Conservation (phyloP, 2,888 invertebrate species). For the Seira ritae region DNA sequence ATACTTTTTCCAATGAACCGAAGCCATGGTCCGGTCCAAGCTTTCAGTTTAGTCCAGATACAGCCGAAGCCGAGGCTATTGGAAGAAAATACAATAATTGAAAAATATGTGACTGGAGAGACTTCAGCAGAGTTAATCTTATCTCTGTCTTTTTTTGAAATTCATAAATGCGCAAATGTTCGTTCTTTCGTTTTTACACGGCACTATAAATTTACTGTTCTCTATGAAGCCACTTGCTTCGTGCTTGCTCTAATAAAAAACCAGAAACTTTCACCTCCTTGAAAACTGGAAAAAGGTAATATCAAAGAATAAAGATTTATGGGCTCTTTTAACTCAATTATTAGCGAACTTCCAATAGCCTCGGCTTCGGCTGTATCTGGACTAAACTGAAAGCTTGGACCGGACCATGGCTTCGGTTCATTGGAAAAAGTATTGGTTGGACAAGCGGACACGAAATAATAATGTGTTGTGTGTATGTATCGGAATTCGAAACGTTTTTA, state of each 20-base stretch:
- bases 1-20: no score
- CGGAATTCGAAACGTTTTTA: no score
- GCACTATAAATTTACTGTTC: neutral
- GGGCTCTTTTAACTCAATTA: slow-evolving; percentile 8
- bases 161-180: neutral
- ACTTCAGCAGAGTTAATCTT: neutral
- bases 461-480: no score
- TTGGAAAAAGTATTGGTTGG: neutral
- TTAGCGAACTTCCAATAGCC: neutral
- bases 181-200: neutral
- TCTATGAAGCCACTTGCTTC: neutral
- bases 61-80: neutral
- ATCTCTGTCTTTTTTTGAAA: neutral
- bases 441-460: neutral
- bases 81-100: neutral
- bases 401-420: no score
- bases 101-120: neutral
- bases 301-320: slow-evolving; percentile 59
- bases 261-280: neutral
- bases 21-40: no score
- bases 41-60: no score
- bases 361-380: neutral
- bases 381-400: no score
- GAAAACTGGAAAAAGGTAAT: slow-evolving; percentile 23
- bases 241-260: neutral